These are phyloP conservation scores for Apocrypta bakeri DNA, from an alignment of 1,140 invertebrate genomes.

Conservation along the genomic window DNA sequence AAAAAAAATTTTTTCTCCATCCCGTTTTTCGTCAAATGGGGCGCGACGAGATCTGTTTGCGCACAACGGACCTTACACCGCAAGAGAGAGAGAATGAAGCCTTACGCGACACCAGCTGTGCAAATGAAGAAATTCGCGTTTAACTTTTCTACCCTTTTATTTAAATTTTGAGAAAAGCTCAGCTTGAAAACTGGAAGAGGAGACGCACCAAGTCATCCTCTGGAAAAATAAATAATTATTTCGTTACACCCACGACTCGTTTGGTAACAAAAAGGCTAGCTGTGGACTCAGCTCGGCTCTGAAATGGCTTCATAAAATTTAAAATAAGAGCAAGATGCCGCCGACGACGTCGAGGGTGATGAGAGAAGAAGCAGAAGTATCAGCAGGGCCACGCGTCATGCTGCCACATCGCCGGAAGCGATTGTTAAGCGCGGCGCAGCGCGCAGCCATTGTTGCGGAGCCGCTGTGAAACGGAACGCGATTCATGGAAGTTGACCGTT, in stretches of 20 bases:
- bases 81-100: neutral
- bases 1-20: slow-evolving; percentile 21
- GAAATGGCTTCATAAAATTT: slow-evolving; percentile 1
- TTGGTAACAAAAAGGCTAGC: neutral
- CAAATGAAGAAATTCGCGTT: slow-evolving; percentile 8
- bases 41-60: slow-evolving; percentile 29
- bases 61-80: neutral
- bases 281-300: neutral
- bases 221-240: slow-evolving; percentile 30
- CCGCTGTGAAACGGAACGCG: slow-evolving; percentile 57
- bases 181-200: too few relatives aligned
- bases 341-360: neutral
- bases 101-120: neutral
- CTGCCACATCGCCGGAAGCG: slow-evolving; percentile 59
- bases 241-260: slow-evolving; percentile 35
- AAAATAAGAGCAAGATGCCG: slow-evolving; percentile 51
- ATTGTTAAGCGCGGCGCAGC: slow-evolving; percentile 60
- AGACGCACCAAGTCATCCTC: neutral
- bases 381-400: slow-evolving; percentile 53
- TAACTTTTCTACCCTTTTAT: neutral
- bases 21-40: slow-evolving; percentile 32
- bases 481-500: slow-evolving; percentile 62
- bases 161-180: neutral
- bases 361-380: neutral
- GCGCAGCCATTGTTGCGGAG: slow-evolving; percentile 51